Evolutionary conservation across 2,888 invertebrate genomes (phyloP), one percentile per base, ranked within the genome.

Genomic region (Dynastes tityus): DNA sequence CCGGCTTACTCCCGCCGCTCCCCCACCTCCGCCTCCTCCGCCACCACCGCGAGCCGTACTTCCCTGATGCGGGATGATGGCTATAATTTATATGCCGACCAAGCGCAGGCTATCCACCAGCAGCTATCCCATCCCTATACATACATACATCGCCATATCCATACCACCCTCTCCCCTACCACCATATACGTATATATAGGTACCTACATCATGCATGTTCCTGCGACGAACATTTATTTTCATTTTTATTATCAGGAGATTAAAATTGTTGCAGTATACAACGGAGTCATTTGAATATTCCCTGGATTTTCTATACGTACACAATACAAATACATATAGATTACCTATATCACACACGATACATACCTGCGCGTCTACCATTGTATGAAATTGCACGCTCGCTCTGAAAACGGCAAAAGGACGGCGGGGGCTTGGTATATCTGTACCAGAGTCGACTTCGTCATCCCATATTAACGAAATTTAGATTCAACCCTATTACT

Each of bases 191-290:
- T 45, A 45, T 64, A 64, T 8, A 8, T 64, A 64, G 65, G 78
- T 80, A 78, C 81, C 84, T 83, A 84, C 85, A 86, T 85, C 55
- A 84, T 85, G 86, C 86, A 85, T 85, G 85, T 87, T 86, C 86
- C 86, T 84, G 85, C 88, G 87, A 87, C 87, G 88, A 87, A 88
- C 88, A 88, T 88, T 88, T 88, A 88, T 88, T 88, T 88, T 88
- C 88, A 88, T 88, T 88, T 88, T 88, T 88, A 88, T 88, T 88
- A 88, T 88, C 88, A 88, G 88, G 88, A 88, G 88, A 88, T 88
- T 88, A 88, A 88, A 88, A 88, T 88, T 88, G 88, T 88, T 88
- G 88, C 88, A 88, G 87, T 87, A 87, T 87, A 87, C 85, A 45
- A 85, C 85, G 86, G 86, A 87, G 86, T 86, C 86, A 86, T 87